Conservation (phyloP, 2,888 invertebrate genomes). For the Electrophaes corylata region DNA sequence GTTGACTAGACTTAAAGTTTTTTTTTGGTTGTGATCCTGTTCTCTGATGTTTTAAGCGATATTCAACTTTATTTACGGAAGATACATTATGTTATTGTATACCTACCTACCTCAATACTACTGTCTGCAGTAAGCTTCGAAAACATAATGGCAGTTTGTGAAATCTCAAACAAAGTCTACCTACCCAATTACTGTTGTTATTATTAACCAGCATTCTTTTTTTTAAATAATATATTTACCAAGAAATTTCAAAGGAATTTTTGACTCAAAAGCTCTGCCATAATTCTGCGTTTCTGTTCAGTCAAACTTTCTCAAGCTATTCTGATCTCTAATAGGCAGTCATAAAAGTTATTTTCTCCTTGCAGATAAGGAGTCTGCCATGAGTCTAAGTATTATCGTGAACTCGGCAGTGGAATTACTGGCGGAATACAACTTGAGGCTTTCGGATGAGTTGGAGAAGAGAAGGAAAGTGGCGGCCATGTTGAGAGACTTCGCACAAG, state of each 20-base stretch:
- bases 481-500: conserved; percentile 93
- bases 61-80: background rate
- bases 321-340: background rate
- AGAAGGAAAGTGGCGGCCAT: conserved; percentile 93
- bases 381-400: conserved; percentile 91
- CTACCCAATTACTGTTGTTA: background rate
- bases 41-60: background rate
- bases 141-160: too few species aligned
- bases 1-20: background rate
- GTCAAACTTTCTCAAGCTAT: background rate
- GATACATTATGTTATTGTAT: background rate
- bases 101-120: background rate
- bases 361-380: conserved; percentile 90
- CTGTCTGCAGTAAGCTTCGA: too few species aligned
- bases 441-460: conserved; percentile 95
- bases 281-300: background rate
- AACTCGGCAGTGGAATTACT: conserved; percentile 94
- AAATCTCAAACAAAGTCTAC: background rate
- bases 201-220: background rate
- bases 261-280: too few species aligned
- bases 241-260: too few species aligned
- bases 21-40: background rate
- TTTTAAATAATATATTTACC: too few species aligned
- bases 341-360: conserved; percentile 37
- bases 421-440: conserved; percentile 94